A percentile compares a stretch with the other conserved stretches of the same genome.
Evolutionary conservation across 2,797 vertebrate genomes (phyloP).

Genomic region (Hylomyscus alleni): DNA sequence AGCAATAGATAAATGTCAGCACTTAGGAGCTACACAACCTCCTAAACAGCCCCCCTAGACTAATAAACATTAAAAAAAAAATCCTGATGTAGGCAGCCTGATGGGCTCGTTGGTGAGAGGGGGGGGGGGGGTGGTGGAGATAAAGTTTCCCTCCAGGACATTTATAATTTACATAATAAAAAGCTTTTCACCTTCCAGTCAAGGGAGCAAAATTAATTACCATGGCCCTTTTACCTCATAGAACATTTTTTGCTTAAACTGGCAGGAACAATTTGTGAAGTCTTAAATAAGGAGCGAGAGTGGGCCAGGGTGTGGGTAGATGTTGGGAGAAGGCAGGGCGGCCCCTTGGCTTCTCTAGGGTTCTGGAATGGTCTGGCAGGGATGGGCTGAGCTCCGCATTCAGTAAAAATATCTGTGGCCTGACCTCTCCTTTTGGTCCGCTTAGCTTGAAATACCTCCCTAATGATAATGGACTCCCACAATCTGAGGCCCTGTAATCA

Average conservation of each 20-base stretch:
- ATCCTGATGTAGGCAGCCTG: slow-evolving; percentile 78
- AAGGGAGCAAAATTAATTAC: slow-evolving; percentile 80
- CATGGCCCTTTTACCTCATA: neutral
- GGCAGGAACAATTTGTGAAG: slow-evolving; percentile 67
- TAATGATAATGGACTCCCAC: slow-evolving; percentile 77
- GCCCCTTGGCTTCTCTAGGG: neutral
- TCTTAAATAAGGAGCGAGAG: neutral
- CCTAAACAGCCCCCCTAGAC: slow-evolving; percentile 67
- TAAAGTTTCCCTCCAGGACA: slow-evolving; percentile 82
- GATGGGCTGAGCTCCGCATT: neutral
- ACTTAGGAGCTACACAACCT: slow-evolving; percentile 77
- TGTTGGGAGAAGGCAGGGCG: neutral
- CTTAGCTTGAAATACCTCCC: slow-evolving; percentile 49
- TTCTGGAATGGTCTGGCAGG: neutral
- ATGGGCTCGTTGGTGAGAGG: slow-evolving; percentile 68
- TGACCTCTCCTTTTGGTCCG: slow-evolving; percentile 68
- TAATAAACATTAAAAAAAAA: slow-evolving; percentile 80
- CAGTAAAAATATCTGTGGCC: slow-evolving; percentile 48
- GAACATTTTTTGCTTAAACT: slow-evolving; percentile 76
- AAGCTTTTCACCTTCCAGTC: slow-evolving; percentile 82
- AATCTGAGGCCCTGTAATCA: slow-evolving; percentile 67
- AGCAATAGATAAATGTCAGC: slow-evolving; percentile 68
- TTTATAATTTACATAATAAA: slow-evolving; percentile 81
- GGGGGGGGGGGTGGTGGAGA: neutral
- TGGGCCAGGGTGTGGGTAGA: neutral